phyloP scores from a whole-genome alignment of 2,888 invertebrate genomes.

The Allygus modestus region DNA sequence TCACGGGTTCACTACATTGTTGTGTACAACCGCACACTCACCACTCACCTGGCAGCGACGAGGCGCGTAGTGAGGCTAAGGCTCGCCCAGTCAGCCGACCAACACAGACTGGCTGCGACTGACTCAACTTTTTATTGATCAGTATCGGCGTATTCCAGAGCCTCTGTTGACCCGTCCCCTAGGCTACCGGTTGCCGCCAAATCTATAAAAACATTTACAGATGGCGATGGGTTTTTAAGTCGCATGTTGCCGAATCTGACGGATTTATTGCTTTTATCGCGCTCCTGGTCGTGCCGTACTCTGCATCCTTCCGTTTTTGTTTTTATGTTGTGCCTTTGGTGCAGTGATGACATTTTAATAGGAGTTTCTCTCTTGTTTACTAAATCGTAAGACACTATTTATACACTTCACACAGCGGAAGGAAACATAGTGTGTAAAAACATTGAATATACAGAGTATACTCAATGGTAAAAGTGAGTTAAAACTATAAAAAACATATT shows the following conservation, averaged over 20 bases:
- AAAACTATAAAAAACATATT: no score
- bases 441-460: no score
- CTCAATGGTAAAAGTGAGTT: no score
- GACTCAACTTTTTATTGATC: constrained; percentile 49
- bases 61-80: neutral
- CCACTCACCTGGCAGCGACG: neutral
- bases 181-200: constrained; percentile 53
- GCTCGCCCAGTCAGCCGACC: neutral
- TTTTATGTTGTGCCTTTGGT: neutral
- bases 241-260: constrained; percentile 2
- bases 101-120: neutral
- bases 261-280: neutral
- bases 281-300: neutral
- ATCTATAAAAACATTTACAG: constrained; percentile 56
- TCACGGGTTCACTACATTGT: no score
- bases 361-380: no score
- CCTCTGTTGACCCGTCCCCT: constrained; percentile 47
- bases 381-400: no score
- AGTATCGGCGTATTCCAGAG: constrained; percentile 41
- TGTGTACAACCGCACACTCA: no score
- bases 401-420: no score
- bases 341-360: no score
- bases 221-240: constrained; percentile 54
- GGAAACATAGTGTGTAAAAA: no score
- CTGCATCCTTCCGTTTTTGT: neutral